Evolutionary conservation across 2,113 vertebrate genomes (phyloP).

Genomic region (Corydoras maculifer): DNA sequence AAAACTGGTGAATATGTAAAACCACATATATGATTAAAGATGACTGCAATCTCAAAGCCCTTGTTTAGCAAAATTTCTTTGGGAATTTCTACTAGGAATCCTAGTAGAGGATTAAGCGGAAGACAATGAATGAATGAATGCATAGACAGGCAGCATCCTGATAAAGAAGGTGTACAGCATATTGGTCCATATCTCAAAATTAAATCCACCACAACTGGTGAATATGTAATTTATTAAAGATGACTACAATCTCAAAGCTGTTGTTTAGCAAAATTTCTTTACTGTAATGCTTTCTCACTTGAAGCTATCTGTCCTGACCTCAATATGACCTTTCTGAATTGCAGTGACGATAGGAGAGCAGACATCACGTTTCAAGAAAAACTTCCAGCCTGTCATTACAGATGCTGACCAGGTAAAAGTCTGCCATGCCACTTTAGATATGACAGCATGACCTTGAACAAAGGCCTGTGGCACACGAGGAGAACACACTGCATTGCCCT

Average conservation of each 20-base stretch:
- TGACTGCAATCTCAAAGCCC: too few relatives aligned
- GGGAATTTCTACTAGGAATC: constrained; percentile 7
- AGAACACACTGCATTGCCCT: too few relatives aligned
- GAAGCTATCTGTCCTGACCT: constrained; percentile 1
- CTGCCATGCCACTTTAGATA: constrained; percentile 6
- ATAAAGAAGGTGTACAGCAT: too few relatives aligned
- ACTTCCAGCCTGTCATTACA: neutral
- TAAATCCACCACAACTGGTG: neutral
- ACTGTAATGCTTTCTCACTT: neutral
- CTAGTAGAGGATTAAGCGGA: too few relatives aligned
- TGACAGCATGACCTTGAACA: constrained; percentile 22
- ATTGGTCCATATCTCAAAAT: neutral
- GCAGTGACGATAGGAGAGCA: constrained; percentile 1
- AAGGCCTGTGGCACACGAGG: neutral
- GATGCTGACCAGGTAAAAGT: constrained; percentile 15
- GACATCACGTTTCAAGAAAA: constrained; percentile 7
- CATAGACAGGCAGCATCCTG: too few relatives aligned
- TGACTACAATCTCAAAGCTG: too few relatives aligned
- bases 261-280: neutral
- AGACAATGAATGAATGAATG: constrained; percentile 8
- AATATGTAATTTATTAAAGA: too few relatives aligned
- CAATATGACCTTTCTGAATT: constrained; percentile 24
- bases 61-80: neutral
- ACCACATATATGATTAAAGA: too few relatives aligned
- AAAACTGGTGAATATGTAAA: too few relatives aligned